phyloP scores from a whole-genome alignment of 2,797 vertebrate genomes.

The Rhabdomys pumilio region DNA sequence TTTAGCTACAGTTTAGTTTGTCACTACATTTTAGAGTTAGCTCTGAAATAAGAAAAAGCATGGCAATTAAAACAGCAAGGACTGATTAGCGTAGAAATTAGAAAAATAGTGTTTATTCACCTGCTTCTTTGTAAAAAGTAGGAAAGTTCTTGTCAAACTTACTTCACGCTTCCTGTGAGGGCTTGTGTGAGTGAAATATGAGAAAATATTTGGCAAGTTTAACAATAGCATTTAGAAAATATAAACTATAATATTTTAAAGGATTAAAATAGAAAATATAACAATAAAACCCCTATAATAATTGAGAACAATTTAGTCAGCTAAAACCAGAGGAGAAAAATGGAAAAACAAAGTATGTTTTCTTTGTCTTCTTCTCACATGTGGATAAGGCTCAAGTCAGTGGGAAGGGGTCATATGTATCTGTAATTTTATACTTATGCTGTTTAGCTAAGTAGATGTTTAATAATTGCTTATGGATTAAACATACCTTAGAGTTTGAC shows the following conservation, averaged over 20 bases:
- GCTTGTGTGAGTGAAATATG: neutral
- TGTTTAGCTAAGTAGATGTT: neutral
- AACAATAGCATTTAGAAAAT: slow-evolving; percentile 25
- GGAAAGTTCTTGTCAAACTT: neutral
- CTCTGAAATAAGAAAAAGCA: neutral
- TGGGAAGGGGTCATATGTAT: neutral
- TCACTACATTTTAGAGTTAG: slow-evolving; percentile 8
- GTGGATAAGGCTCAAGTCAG: neutral
- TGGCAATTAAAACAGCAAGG: neutral
- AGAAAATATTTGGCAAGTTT: neutral
- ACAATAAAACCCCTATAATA: neutral
- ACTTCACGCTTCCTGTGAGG: neutral
- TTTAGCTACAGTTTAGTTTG: neutral
- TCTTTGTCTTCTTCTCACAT: neutral
- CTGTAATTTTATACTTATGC: neutral
- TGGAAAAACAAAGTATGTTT: neutral
- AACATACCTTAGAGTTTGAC: neutral
- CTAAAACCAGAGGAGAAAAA: slow-evolving; percentile 33
- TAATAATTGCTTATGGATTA: slow-evolving; percentile 8
- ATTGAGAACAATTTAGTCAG: neutral
- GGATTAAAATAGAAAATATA: slow-evolving; percentile 15
- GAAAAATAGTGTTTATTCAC: slow-evolving; percentile 3
- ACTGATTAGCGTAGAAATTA: neutral
- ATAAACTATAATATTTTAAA: neutral
- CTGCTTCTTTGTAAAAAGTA: neutral